phyloP scores from a whole-genome alignment of 2,113 vertebrate genomes.

The Prionailurus viverrinus region DNA sequence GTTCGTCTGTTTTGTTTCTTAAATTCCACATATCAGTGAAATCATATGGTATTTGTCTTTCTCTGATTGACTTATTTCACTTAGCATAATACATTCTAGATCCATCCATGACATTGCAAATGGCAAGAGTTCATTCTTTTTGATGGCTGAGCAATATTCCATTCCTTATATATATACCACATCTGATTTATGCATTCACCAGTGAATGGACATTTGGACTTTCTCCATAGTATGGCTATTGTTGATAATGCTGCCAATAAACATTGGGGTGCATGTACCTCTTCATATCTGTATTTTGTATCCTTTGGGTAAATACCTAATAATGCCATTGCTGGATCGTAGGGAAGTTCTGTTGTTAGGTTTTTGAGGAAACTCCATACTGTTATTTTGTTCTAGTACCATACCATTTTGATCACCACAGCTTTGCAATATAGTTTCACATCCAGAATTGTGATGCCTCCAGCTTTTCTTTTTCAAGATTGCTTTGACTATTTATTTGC shows the following conservation, averaged over 20 bases:
- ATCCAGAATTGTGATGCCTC: background rate
- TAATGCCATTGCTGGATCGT: too few species aligned
- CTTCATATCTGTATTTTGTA: background rate
- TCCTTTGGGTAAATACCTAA: background rate
- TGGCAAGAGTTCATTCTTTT: too few species aligned
- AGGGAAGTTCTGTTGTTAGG: too few species aligned
- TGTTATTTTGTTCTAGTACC: background rate
- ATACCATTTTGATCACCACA: background rate
- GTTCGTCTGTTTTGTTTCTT: background rate
- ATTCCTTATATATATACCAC: too few species aligned
- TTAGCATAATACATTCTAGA: too few species aligned
- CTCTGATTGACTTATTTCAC: too few species aligned
- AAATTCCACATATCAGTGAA: background rate
- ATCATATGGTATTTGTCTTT: too few species aligned
- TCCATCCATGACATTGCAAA: too few species aligned
- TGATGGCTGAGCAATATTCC: too few species aligned
- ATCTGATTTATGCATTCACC: background rate
- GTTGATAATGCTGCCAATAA: background rate
- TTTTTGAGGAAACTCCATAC: too few species aligned
- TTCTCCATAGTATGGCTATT: background rate
- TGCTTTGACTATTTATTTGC: background rate
- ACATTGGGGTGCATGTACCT: background rate
- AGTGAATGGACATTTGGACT: background rate
- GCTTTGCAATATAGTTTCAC: background rate
- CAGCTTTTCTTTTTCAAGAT: background rate